Conservation (phyloP, 1,140 invertebrate genomes). For the Teleogryllus occipitalis region DNA sequence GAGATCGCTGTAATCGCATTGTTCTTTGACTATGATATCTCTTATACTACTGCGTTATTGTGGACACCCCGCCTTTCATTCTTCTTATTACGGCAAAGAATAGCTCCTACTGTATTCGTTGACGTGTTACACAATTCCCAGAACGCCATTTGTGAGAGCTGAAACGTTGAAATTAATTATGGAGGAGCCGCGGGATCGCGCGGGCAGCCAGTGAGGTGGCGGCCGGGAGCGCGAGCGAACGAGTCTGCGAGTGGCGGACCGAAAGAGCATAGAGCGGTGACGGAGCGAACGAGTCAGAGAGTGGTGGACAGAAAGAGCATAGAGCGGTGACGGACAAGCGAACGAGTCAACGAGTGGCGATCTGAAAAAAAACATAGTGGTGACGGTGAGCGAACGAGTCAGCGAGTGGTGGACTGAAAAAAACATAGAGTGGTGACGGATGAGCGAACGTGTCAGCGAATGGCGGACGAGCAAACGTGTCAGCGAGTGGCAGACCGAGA, state of each 20-base stretch:
- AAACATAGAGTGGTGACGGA: no score
- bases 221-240: neutral
- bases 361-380: no score
- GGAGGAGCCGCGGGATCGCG: neutral
- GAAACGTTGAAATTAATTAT: neutral
- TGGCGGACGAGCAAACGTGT: no score
- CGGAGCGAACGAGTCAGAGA: neutral
- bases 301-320: neutral
- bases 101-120: neutral
- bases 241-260: no score
- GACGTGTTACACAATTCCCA: neutral
- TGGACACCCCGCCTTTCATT: neutral
- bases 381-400: no score
- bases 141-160: neutral
- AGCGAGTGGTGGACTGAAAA: no score
- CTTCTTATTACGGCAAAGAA: neutral
- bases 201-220: neutral
- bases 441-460: no score
- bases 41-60: neutral
- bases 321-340: no score
- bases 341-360: no score
- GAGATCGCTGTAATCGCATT: neutral
- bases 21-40: constrained; percentile 1
- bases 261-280: neutral
- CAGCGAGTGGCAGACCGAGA: no score